Conservation (phyloP, 2,113 vertebrate genomes). For the Seriola aureovittata region DNA sequence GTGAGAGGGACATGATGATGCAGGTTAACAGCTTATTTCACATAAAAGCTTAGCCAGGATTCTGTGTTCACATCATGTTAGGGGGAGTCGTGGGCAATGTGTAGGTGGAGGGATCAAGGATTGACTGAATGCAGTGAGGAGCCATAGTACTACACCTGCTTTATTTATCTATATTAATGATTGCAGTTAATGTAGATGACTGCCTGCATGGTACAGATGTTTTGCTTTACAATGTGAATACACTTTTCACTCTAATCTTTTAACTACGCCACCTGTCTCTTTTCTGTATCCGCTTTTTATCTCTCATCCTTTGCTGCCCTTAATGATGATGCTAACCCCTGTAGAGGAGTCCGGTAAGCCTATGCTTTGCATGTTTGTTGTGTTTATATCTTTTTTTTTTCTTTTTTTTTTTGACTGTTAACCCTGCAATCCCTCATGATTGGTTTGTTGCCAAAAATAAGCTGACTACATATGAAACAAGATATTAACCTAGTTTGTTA, state of each 20-base stretch:
- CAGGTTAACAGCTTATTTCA: conserved; percentile 18
- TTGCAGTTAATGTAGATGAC: conserved; percentile 3
- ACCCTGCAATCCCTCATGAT: background rate
- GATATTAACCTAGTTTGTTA: background rate
- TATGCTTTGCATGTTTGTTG: conserved; percentile 48
- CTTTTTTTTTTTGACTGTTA: background rate
- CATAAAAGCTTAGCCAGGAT: conserved; percentile 1
- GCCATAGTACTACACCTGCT: background rate
- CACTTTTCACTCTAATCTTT: background rate
- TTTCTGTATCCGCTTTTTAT: conserved; percentile 27
- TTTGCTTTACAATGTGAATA: conserved; percentile 42
- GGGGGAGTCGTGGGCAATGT: background rate
- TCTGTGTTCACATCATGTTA: background rate
- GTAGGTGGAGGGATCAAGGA: background rate
- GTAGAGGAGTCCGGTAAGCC: conserved; percentile 98
- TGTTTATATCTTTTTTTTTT: background rate
- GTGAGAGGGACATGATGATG: background rate
- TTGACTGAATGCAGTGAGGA: conserved; percentile 5
- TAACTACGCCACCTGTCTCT: background rate
- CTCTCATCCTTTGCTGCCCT: conserved; percentile 43
- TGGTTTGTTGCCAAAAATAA: conserved; percentile 2
- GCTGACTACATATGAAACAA: background rate
- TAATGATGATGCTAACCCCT: conserved; percentile 80
- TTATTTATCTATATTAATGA: background rate
- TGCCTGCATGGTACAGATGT: background rate